Evolutionary conservation across 2,797 vertebrate species (phyloP).

Genomic region (Rhincodon typus): DNA sequence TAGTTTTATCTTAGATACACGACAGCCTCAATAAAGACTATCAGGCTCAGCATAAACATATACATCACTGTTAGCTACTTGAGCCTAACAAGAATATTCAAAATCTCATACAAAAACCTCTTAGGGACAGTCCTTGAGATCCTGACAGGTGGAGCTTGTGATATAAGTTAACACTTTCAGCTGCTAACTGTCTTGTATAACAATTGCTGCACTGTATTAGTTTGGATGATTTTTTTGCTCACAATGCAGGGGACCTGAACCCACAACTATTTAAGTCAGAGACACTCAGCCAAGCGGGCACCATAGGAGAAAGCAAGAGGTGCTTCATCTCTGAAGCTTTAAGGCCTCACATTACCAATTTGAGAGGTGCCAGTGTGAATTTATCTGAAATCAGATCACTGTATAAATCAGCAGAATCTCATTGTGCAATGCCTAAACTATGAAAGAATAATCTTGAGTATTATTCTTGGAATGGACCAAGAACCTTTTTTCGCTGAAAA

Average conservation of each 20-base stretch:
- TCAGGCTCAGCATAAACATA: too few species aligned
- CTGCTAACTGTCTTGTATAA: too few species aligned
- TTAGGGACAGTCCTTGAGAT: too few species aligned
- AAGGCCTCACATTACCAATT: too few species aligned
- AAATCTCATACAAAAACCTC: too few species aligned
- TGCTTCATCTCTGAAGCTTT: background rate
- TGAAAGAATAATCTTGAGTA: background rate
- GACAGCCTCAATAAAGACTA: too few species aligned
- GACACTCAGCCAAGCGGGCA: too few species aligned
- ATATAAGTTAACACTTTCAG: too few species aligned
- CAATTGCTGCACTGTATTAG: background rate
- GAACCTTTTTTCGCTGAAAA: background rate
- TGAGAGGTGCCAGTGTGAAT: background rate
- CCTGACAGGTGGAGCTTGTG: too few species aligned
- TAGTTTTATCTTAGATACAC: too few species aligned
- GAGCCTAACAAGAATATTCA: too few species aligned
- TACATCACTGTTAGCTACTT: too few species aligned
- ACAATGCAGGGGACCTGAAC: background rate
- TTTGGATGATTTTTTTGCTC: background rate
- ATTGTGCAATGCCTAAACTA: background rate
- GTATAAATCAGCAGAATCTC: background rate
- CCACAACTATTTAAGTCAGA: background rate
- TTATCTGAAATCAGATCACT: background rate
- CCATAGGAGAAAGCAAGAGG: background rate
- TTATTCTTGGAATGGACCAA: conserved; percentile 5